These are phyloP conservation scores for Mimachlamys varia DNA, from an alignment of 2,888 invertebrate genomes.

Conservation along the genomic window DNA sequence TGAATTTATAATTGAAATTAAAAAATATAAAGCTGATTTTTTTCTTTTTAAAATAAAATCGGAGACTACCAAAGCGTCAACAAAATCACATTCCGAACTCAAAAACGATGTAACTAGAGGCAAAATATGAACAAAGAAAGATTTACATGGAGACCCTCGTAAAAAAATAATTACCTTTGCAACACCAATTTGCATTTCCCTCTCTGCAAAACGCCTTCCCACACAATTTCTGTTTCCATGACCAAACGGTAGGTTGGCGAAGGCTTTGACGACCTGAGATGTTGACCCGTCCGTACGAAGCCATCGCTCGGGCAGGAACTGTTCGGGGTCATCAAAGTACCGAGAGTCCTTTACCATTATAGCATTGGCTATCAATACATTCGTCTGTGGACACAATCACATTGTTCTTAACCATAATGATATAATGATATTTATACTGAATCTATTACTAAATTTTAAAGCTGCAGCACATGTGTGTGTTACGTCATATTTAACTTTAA, in stretches of 20 bases:
- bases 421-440: too few species aligned
- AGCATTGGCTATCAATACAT: background rate
- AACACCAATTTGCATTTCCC: conserved; percentile 82
- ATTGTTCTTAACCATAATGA: background rate
- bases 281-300: conserved; percentile 56
- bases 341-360: background rate
- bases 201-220: conserved; percentile 83
- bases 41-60: too few species aligned
- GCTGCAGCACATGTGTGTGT: too few species aligned
- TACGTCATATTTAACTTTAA: too few species aligned
- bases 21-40: too few species aligned
- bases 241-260: conserved; percentile 43
- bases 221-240: conserved; percentile 74
- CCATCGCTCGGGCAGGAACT: conserved; percentile 73
- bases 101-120: too few species aligned
- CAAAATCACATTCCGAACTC: too few species aligned
- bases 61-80: too few species aligned
- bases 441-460: too few species aligned
- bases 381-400: background rate
- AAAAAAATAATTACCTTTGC: conserved; percentile 74
- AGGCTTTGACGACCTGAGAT: conserved; percentile 23
- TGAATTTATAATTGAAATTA: too few species aligned
- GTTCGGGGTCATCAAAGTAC: conserved; percentile 56
- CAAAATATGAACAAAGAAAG: too few species aligned
- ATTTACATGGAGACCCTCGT: too few species aligned